phyloP scores from a whole-genome alignment of 2,797 vertebrate genomes.

The Eospalax fontanierii region DNA sequence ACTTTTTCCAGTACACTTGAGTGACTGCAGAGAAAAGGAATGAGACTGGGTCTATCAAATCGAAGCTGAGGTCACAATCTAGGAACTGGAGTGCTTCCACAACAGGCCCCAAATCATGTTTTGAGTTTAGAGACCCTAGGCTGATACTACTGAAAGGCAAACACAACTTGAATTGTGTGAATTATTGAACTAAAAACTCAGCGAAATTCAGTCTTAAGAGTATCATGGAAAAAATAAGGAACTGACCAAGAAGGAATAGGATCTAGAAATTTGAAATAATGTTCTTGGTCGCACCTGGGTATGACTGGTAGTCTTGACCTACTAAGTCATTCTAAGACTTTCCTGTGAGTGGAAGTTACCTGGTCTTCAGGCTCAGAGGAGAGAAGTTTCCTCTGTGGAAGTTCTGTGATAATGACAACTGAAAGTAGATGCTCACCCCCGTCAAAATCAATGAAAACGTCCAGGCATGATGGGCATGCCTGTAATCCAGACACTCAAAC shows the following conservation, averaged over 20 bases:
- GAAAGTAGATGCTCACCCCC: neutral
- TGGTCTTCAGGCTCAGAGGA: too few species aligned
- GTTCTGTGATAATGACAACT: neutral
- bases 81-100: neutral
- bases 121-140: neutral
- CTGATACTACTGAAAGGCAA: constrained; percentile 6
- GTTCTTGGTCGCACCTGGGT: too few species aligned
- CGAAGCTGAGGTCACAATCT: neutral
- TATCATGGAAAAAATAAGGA: neutral
- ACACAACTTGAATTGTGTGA: constrained; percentile 20
- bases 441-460: neutral
- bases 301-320: too few species aligned
- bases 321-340: too few species aligned
- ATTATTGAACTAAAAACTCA: constrained; percentile 49
- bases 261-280: too few species aligned
- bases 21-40: constrained; percentile 26
- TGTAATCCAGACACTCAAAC: neutral
- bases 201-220: neutral
- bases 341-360: too few species aligned
- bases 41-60: neutral
- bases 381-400: too few species aligned
- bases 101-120: neutral
- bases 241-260: neutral
- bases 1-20: neutral
- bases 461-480: neutral